A percentile compares a stretch with the other conserved stretches of the same genome.
These are phyloP conservation scores for Scarus forsteni DNA, from an alignment of 2,797 vertebrate genomes.

Conservation along the genomic window DNA sequence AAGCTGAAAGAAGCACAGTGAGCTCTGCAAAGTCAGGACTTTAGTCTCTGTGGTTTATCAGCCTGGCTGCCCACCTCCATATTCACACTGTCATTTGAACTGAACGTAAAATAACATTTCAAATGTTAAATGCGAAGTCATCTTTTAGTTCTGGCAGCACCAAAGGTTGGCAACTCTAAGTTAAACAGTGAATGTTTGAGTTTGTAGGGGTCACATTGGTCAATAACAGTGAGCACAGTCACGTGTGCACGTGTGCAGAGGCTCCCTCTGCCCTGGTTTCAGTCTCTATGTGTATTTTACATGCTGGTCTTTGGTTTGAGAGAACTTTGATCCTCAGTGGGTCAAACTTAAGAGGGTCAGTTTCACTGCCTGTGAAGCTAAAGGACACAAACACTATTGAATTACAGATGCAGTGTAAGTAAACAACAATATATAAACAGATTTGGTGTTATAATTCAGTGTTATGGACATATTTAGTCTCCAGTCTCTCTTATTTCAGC, in stretches of 20 bases:
- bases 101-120: not conserved
- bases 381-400: not conserved
- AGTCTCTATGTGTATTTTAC: not conserved
- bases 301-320: constrained; percentile 11
- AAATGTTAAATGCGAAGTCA: not conserved
- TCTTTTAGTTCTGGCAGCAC: not conserved
- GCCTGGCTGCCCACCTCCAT: not conserved
- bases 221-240: constrained; percentile 1
- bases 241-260: not conserved
- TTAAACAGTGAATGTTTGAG: constrained; percentile 4
- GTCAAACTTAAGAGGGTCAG: constrained; percentile 38
- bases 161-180: not conserved
- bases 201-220: constrained; percentile 3
- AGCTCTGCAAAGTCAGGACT: not conserved
- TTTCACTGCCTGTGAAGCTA: not conserved
- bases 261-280: constrained; percentile 9
- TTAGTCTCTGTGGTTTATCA: not conserved
- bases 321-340: constrained; percentile 11
- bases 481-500: too few species aligned
- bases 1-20: too few species aligned
- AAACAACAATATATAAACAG: not conserved
- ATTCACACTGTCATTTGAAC: not conserved
- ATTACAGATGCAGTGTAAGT: not conserved
- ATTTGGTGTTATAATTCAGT: not conserved
- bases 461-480: too few species aligned